A percentile compares a stretch with the other conserved stretches of the same genome.
These are phyloP conservation scores for Pocota personata DNA, from an alignment of 2,888 invertebrate genomes.

Conservation along the genomic window DNA sequence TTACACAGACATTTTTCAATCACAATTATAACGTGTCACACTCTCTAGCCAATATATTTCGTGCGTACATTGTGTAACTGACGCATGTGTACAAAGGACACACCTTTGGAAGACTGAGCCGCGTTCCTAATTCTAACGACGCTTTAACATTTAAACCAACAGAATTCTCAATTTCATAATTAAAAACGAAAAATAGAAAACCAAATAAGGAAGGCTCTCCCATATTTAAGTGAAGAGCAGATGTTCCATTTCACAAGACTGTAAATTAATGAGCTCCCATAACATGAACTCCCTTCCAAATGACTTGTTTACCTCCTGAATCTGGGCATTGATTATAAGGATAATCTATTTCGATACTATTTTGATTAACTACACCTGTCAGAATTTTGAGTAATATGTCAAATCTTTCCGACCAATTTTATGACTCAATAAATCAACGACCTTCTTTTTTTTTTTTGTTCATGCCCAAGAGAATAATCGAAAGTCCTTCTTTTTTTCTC, in stretches of 20 bases:
- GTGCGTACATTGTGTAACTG: background rate
- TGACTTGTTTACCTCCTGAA: background rate
- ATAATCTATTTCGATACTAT: background rate
- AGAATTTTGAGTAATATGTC: background rate
- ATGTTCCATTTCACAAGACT: background rate
- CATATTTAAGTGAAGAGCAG: background rate
- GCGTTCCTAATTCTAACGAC: background rate
- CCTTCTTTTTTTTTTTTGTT: background rate
- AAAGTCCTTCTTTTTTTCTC: background rate
- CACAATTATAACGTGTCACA: background rate
- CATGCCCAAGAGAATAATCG: constrained; percentile 4
- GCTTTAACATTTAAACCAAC: background rate
- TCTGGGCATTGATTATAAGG: background rate
- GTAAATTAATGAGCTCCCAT: background rate
- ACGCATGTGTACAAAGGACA: background rate
- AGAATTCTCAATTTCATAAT: background rate
- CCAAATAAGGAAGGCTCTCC: background rate
- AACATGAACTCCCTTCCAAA: background rate
- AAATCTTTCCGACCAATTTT: background rate
- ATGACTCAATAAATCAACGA: constrained; percentile 39
- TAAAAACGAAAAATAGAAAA: background rate
- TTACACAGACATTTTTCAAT: background rate
- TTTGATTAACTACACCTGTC: background rate
- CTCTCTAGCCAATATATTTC: background rate
- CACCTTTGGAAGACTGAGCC: background rate